Conservation (phyloP, 2,113 vertebrate genomes). For the Etheostoma cragini region DNA sequence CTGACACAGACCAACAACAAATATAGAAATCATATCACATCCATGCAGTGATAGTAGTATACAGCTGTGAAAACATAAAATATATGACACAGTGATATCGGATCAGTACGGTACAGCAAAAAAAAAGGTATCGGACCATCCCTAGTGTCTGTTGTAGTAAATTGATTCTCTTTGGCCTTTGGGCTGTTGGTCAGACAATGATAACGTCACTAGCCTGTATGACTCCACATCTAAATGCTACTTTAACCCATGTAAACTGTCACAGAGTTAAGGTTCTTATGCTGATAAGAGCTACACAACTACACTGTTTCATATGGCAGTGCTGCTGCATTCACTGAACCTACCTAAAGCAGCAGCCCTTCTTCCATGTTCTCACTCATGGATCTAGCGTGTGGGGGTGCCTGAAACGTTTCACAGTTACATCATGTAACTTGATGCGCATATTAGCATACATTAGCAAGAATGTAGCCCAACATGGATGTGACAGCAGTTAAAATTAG, state of each 20-base stretch:
- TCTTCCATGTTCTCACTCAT: slow-evolving; percentile 34
- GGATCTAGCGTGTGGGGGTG: slow-evolving; percentile 79
- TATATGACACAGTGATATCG: no score
- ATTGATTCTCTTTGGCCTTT: neutral
- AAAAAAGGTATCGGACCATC: no score
- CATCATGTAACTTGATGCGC: slow-evolving; percentile 7
- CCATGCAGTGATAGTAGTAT: no score
- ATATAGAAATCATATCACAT: no score
- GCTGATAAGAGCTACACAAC: neutral
- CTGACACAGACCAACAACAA: no score
- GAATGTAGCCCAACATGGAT: no score
- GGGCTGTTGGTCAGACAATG: neutral
- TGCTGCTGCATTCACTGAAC: neutral
- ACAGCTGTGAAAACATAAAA: no score
- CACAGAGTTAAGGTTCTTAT: neutral
- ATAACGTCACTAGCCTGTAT: neutral
- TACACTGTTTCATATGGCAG: neutral
- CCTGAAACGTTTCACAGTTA: slow-evolving; percentile 73
- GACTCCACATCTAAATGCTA: neutral
- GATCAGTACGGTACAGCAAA: no score
- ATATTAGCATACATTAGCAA: no score
- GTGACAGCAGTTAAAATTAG: no score
- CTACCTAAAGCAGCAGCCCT: slow-evolving; percentile 20
- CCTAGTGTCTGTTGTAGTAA: neutral
- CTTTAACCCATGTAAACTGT: neutral